Conservation (phyloP, 2,797 vertebrate genomes). For the Lateolabrax maculatus region DNA sequence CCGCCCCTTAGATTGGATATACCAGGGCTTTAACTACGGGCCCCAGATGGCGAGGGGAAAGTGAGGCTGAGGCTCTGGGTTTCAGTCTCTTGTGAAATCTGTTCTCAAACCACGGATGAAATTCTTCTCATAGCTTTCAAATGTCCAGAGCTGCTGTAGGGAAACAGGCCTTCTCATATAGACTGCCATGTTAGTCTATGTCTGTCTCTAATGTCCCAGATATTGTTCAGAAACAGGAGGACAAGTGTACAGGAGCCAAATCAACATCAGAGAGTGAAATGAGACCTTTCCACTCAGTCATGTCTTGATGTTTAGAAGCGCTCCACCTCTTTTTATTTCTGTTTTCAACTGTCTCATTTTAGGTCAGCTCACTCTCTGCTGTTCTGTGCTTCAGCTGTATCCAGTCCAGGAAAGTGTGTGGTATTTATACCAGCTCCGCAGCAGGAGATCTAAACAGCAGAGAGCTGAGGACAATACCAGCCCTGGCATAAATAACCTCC, state of each 20-base stretch:
- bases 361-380: constrained; percentile 5
- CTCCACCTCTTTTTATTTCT: constrained; percentile 46
- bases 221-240: constrained; percentile 14
- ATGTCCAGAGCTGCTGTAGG: constrained; percentile 41
- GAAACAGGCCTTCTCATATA: constrained; percentile 25
- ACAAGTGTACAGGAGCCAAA: constrained; percentile 7
- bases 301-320: constrained; percentile 26
- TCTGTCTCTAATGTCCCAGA: constrained; percentile 2
- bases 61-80: constrained; percentile 59
- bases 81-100: constrained; percentile 75
- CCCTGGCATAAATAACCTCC: constrained; percentile 60
- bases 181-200: constrained; percentile 9
- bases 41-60: constrained; percentile 64
- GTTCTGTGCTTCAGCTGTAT: constrained; percentile 37
- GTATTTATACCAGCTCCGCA: constrained; percentile 60
- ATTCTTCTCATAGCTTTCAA: constrained; percentile 76
- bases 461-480: constrained; percentile 56
- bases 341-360: constrained; percentile 44
- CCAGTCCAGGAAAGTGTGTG: constrained; percentile 59
- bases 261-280: constrained; percentile 18
- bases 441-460: constrained; percentile 63
- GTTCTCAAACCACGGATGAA: constrained; percentile 77
- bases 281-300: constrained; percentile 15
- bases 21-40: constrained; percentile 45
- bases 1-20: constrained; percentile 62